A percentile compares a stretch with the other conserved stretches of the same genome.
Conservation (phyloP, 2,113 vertebrate genomes). For the Zapornia atra region DNA sequence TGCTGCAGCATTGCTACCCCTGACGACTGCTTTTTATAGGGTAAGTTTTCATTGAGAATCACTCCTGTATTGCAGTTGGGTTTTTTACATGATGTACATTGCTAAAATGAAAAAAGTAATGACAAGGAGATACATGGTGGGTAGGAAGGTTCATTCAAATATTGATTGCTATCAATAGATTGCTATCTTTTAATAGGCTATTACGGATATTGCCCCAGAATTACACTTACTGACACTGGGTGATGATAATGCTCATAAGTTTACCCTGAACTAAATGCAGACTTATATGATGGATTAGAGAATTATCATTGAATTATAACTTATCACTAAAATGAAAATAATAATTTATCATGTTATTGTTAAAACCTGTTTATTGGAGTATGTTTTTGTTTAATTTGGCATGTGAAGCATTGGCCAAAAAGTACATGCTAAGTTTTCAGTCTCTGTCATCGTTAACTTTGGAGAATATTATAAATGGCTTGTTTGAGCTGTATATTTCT, state of each 20-base stretch:
- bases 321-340: background rate
- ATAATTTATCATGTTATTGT: background rate
- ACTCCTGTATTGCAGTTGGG: background rate
- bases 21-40: constrained; percentile 95
- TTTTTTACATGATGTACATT: background rate
- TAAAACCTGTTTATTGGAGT: background rate
- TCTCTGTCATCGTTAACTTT: background rate
- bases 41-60: constrained; percentile 77
- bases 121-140: accelerated
- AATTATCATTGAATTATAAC: background rate
- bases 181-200: background rate
- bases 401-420: background rate
- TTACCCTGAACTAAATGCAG: background rate
- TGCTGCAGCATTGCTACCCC: constrained; percentile 90
- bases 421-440: background rate
- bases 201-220: background rate
- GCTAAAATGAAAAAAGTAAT: background rate
- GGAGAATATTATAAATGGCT: background rate
- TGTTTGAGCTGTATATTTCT: background rate
- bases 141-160: background rate
- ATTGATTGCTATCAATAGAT: background rate
- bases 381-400: background rate
- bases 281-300: background rate
- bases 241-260: background rate
- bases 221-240: background rate